Base-by-base conservation (phyloP, 2,113 vertebrate genomes). In the Colius striatus region DNA sequence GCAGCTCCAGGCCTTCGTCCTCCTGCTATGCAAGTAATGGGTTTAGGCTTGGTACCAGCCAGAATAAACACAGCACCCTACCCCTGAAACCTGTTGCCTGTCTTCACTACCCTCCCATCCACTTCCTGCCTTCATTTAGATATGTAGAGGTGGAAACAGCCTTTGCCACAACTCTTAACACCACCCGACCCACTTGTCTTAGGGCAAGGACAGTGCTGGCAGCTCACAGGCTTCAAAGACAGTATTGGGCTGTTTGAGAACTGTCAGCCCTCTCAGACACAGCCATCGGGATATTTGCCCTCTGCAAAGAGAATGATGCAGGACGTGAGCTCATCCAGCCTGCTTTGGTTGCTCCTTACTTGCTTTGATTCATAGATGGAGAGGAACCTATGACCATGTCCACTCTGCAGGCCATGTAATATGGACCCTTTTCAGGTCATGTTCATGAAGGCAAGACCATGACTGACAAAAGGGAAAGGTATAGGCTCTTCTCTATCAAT, bases 41-140 rank as follows among this genome's bases (percentile, higher is more conserved):
- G 2, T 71, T 55, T 0, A 0, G 11, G 20, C 32, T 63, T 5
- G 6, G 30, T n/a, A 62, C 21, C 43, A 78, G 7, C 16, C 34
- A 74, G 22, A 79, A 41, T 9, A 62, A 66, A 75, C 45, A 2
- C 65, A 62, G 1, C 14, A 50, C 3, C 10, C 5, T 34, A 63
- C 3, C 3, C 25, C 16, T 3, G 10, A 9, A 54, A 19, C 7
- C 30, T 47, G 16, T 47, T 30, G 26, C 20, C 25, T 38, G 8
- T 12, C 54, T 34, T 41, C n/a, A 77, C 2, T 11, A 11, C 21
- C 9, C 0, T 30, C 26, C 41, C 45, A 13, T 27, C 54, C 29
- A 27, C 50, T 26, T 48, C 53, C 36, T 34, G 41, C 51, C 32
- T 43, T 14, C 1, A 1, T 50, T 30, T 47, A 51, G 18, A 45